phyloP scores from a whole-genome alignment of 2,113 vertebrate genomes.

The Capreolus pygargus region DNA sequence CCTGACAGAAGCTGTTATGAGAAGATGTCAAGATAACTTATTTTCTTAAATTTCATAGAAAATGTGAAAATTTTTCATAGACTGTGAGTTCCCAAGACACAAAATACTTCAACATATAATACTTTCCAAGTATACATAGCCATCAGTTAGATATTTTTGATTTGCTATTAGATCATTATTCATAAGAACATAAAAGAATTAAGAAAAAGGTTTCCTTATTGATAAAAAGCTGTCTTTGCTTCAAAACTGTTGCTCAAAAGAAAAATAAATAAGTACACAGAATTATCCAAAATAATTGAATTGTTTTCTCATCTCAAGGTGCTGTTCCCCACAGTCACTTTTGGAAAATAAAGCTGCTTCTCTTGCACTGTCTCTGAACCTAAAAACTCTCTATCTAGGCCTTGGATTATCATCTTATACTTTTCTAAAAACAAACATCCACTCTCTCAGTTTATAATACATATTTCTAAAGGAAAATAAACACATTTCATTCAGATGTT shows the following conservation, averaged over 20 bases:
- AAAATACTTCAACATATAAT: neutral
- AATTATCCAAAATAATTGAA: neutral
- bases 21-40: neutral
- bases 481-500: constrained; percentile 26
- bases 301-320: neutral
- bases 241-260: neutral
- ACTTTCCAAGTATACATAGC: neutral
- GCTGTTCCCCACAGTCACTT: neutral
- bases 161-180: neutral
- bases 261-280: constrained; percentile 20
- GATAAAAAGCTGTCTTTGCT: neutral
- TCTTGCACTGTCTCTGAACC: neutral
- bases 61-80: neutral
- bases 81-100: neutral
- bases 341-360: neutral
- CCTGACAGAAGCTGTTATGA: neutral
- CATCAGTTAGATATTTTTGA: neutral
- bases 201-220: neutral
- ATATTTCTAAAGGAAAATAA: constrained; percentile 37
- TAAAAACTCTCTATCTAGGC: neutral
- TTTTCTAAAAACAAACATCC: neutral
- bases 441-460: neutral
- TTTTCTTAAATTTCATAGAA: neutral
- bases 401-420: constrained; percentile 33
- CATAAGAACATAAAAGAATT: neutral